Evolutionary conservation across 2,888 invertebrate species (phyloP).

Genomic region (Drosophila peninsularis): DNA sequence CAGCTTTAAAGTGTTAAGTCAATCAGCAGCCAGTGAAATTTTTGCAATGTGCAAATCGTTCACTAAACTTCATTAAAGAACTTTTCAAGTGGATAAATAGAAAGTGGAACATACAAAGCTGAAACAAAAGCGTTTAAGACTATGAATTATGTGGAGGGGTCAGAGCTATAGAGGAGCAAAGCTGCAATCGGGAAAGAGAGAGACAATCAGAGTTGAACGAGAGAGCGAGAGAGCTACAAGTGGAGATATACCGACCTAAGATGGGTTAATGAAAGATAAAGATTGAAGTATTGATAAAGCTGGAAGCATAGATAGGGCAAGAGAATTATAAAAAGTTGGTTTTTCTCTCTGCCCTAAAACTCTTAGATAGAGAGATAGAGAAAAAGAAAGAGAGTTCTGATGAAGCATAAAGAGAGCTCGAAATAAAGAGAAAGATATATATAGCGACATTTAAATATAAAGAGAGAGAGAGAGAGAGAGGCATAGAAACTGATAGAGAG

Average conservation of each 20-base stretch:
- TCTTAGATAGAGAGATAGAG: neutral
- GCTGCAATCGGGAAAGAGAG: neutral
- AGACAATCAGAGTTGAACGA: neutral
- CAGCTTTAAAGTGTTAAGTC: slow-evolving; percentile 14
- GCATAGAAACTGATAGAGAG: too few species aligned
- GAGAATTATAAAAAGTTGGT: neutral
- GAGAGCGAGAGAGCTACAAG: neutral
- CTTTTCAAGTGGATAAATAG: neutral
- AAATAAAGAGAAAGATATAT: neutral
- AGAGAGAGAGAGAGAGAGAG: too few species aligned
- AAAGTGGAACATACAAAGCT: neutral
- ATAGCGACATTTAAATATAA: neutral
- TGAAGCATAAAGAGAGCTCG: neutral
- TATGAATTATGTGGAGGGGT: neutral
- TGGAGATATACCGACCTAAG: neutral
- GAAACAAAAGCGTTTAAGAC: neutral
- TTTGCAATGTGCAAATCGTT: neutral
- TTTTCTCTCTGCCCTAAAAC: neutral
- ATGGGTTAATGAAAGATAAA: neutral
- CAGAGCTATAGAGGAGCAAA: neutral
- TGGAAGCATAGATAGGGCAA: neutral
- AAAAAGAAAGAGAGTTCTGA: neutral
- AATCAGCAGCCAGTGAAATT: slow-evolving; percentile 14
- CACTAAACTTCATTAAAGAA: neutral
- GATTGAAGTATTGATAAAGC: neutral